Evolutionary conservation across 1,140 invertebrate species (phyloP).

Genomic region (Ladona fulva): DNA sequence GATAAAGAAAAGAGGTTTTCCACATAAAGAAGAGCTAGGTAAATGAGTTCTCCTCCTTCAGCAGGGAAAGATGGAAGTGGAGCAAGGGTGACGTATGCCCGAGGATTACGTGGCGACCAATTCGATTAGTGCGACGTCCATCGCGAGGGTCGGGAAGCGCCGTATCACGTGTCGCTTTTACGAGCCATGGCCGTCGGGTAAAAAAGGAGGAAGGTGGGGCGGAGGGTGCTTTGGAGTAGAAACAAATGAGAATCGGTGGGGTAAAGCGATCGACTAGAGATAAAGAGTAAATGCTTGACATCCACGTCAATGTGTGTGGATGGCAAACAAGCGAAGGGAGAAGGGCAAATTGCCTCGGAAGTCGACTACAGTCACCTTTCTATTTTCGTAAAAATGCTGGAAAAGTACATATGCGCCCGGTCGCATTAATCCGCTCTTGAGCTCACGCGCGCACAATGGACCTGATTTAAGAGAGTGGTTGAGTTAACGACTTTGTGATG

Average conservation of each 20-base stretch:
- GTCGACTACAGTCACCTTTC: no score
- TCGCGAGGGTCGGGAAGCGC: neutral
- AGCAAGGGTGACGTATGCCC: conserved; percentile 2
- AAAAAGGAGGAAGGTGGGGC: neutral
- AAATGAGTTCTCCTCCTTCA: neutral
- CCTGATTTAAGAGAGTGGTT: no score
- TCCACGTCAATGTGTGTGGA: no score
- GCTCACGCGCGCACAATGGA: no score
- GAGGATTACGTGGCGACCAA: neutral
- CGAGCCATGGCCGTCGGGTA: neutral
- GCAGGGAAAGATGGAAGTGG: neutral
- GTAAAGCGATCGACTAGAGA: neutral
- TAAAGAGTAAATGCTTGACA: neutral
- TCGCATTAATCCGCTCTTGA: no score
- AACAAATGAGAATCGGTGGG: neutral
- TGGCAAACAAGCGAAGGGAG: no score
- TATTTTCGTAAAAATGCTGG: no score
- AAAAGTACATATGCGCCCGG: no score
- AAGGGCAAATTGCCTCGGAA: no score
- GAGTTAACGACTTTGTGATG: no score
- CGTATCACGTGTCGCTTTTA: neutral
- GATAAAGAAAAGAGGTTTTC: no score
- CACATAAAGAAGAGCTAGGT: no score
- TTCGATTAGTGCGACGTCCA: neutral
- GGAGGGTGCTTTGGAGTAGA: neutral